Percentiles rank a stretch among this genome's conserved stretches.
These are phyloP conservation scores for Leptinotarsa peninsularis DNA, from an alignment of 2,888 invertebrate genomes.

Conservation along the genomic window DNA sequence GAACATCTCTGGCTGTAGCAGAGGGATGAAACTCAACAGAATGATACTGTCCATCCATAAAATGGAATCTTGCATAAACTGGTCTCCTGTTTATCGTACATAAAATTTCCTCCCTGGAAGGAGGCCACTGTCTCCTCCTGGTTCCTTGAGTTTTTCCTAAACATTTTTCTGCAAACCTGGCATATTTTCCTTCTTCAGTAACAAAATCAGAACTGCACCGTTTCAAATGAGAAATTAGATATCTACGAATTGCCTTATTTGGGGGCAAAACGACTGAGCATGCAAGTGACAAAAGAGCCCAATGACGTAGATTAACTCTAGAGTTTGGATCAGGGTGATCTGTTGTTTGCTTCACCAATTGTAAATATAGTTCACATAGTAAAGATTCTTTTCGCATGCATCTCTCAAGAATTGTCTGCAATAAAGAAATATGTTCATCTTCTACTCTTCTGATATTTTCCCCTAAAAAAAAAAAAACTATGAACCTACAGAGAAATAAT, in stretches of 20 bases:
- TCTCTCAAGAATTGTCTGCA: slow-evolving; percentile 90
- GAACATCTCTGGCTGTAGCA: slow-evolving; percentile 89
- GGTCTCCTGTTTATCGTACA: slow-evolving; percentile 92
- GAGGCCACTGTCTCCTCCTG: slow-evolving; percentile 88
- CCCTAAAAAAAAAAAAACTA: slow-evolving; percentile 59
- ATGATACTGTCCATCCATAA: slow-evolving; percentile 95
- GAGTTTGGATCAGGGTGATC: slow-evolving; percentile 92
- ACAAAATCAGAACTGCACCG: slow-evolving; percentile 88
- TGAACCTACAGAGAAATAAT: background rate
- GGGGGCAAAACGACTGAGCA: slow-evolving; percentile 89
- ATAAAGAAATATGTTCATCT: slow-evolving; percentile 88
- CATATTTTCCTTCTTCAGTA: slow-evolving; percentile 94
- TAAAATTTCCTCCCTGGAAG: slow-evolving; percentile 91
- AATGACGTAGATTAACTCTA: slow-evolving; percentile 88
- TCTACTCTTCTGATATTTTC: slow-evolving; percentile 79
- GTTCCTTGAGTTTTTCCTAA: slow-evolving; percentile 79
- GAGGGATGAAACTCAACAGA: slow-evolving; percentile 96
- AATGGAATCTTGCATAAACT: slow-evolving; percentile 90
- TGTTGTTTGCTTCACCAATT: slow-evolving; percentile 91
- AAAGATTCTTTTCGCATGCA: slow-evolving; percentile 91
- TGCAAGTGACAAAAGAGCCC: slow-evolving; percentile 87
- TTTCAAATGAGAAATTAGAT: slow-evolving; percentile 89
- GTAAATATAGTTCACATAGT: slow-evolving; percentile 90
- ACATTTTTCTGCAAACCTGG: slow-evolving; percentile 88
- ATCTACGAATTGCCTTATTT: slow-evolving; percentile 85